These are phyloP conservation scores for Pangasius larnaudii DNA, from an alignment of 2,797 vertebrate species.

Conservation along the genomic window DNA sequence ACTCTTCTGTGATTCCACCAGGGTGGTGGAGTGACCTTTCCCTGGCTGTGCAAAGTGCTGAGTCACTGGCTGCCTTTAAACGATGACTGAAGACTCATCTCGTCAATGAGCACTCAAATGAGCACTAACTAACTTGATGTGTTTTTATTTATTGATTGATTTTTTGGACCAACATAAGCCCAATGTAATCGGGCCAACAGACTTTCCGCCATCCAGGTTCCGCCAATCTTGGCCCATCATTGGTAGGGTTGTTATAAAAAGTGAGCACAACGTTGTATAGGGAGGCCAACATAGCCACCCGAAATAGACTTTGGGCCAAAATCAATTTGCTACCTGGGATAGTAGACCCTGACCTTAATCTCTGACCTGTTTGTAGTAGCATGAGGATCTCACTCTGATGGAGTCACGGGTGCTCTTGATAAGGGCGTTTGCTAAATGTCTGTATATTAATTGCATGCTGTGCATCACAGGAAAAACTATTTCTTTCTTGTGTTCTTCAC, in stretches of 20 bases:
- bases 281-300: neutral
- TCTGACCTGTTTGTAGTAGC: neutral
- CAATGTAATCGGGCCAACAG: neutral
- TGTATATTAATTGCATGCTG: neutral
- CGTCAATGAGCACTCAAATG: neutral
- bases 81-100: neutral
- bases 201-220: neutral
- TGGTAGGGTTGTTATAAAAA: neutral
- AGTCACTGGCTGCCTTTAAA: neutral
- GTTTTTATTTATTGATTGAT: too few relatives aligned
- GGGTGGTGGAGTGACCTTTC: neutral
- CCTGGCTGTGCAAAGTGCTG: neutral
- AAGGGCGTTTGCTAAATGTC: neutral
- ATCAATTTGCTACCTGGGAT: neutral
- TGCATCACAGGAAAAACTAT: neutral
- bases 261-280: neutral
- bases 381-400: neutral
- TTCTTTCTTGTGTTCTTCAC: neutral
- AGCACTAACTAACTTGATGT: neutral
- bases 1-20: neutral
- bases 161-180: too few relatives aligned
- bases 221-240: neutral
- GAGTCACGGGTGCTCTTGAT: neutral
- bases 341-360: neutral
- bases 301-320: neutral